phyloP scores from a whole-genome alignment of 2,113 vertebrate genomes.

The Peucedramus taeniatus region DNA sequence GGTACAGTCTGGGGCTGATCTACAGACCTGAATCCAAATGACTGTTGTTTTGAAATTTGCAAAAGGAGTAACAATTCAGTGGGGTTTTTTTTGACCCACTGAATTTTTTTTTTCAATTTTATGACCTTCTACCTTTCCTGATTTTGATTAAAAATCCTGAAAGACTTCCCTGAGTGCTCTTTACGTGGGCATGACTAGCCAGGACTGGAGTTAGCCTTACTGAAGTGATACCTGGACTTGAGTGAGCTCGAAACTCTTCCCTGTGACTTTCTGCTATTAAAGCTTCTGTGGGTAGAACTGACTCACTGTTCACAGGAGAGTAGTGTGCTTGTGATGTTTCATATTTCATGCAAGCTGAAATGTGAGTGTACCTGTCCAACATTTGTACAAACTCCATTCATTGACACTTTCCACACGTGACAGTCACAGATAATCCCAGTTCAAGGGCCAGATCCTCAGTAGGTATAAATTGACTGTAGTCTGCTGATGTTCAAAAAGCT shows the following conservation, averaged over 20 bases:
- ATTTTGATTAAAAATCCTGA: neutral
- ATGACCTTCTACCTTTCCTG: neutral
- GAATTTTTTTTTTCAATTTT: neutral
- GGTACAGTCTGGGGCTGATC: neutral
- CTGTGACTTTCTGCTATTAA: neutral
- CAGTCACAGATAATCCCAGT: neutral
- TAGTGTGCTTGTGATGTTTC: neutral
- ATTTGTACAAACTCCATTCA: neutral
- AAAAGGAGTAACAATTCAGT: neutral
- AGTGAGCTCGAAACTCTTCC: neutral
- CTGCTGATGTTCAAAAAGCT: neutral
- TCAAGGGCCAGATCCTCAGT: constrained; percentile 2
- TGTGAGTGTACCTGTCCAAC: neutral
- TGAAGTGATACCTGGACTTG: neutral
- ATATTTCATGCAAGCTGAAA: neutral
- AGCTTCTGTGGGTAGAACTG: neutral
- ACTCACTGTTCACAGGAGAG: neutral
- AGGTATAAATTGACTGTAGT: neutral
- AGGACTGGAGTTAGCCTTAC: neutral
- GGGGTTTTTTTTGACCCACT: too few species aligned
- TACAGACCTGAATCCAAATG: neutral
- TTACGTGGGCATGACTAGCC: neutral
- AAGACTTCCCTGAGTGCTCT: neutral
- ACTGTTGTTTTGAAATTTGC: neutral
- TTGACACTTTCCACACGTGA: neutral